Base-by-base conservation (phyloP, 2,797 vertebrate species). In the Ceryle rudis region DNA sequence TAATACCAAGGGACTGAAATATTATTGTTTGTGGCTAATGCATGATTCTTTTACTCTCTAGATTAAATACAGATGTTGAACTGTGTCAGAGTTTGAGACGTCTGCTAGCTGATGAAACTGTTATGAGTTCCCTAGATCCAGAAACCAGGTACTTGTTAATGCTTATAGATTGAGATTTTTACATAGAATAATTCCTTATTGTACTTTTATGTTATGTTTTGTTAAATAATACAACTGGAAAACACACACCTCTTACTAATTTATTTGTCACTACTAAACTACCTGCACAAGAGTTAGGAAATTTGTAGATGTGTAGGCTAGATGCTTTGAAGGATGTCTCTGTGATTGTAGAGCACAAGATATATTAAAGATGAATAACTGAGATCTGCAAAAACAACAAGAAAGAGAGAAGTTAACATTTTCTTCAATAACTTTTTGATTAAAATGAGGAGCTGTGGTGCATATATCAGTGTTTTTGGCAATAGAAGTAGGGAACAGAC, bases 11-110 rank as follows among this genome's bases (percentile, higher is more conserved):
- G 87, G 58, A 71, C 10, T 65, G 44, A 90, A 90, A 42, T 72
- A 26, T 44, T 78, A 20, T 14, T 73, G 10, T 71, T 42, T 57
- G 21, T 82, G 95, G 8, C 35, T 75, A 75, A 52, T 84, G 16
- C 4, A 2, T 17, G 14, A 10, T 92, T 57, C 22, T 71, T 89
- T 75, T 71, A 81, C 51, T 95, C 67, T 91, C 78, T 95, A 99
- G 99, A 92, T 97, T 99, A 95, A 99, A 99, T 97, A 99, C 99
- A 25, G 99, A 99, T 96, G 98, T 99, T 85, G 99, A 99, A 25
- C 96, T 99, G 14, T 99, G 98, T 96, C 98, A 98, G 86, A 99
- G 99, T 97, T 98, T 99, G 74, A 99, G 98, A 93, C 97, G 97
- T 86, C 93, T 99, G 82, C 96, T 99, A 75, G 96, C 98, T 87